Conservation (phyloP, 2,797 vertebrate genomes). For the Gallinago nigripennis region DNA sequence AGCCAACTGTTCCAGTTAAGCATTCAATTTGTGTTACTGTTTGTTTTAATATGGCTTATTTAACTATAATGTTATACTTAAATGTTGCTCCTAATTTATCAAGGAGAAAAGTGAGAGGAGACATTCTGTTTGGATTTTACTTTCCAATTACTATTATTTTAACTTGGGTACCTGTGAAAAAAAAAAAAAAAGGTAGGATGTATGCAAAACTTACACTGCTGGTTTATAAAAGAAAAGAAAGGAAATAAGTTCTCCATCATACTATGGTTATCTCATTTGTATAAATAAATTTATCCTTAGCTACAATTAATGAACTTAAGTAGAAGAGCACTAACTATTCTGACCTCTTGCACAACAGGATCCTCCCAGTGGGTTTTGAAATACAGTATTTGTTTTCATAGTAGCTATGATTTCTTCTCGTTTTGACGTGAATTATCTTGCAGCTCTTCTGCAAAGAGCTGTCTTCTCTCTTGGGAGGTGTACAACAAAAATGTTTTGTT, state of each 20-base stretch:
- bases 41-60: not conserved
- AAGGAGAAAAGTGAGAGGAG: not conserved
- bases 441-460: not conserved
- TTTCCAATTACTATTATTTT: not conserved
- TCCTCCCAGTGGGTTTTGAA: conserved; percentile 45
- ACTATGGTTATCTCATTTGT: not conserved
- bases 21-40: not conserved
- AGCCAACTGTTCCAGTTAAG: not conserved
- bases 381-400: conserved; percentile 59
- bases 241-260: not conserved
- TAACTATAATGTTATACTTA: not conserved
- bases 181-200: not conserved
- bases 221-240: not conserved
- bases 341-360: conserved; percentile 16
- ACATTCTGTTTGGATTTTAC: not conserved
- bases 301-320: not conserved
- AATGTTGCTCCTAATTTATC: not conserved
- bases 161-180: not conserved
- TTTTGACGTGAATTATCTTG: conserved; percentile 12
- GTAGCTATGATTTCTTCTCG: conserved; percentile 19
- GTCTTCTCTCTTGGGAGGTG: not conserved
- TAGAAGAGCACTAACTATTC: not conserved
- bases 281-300: conserved; percentile 1
- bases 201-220: not conserved
- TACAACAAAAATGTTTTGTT: conserved; percentile 22